A percentile compares a stretch with the other conserved stretches of the same genome.
Evolutionary conservation across 1,140 invertebrate genomes (phyloP).

Genomic region (Cherax destructor): DNA sequence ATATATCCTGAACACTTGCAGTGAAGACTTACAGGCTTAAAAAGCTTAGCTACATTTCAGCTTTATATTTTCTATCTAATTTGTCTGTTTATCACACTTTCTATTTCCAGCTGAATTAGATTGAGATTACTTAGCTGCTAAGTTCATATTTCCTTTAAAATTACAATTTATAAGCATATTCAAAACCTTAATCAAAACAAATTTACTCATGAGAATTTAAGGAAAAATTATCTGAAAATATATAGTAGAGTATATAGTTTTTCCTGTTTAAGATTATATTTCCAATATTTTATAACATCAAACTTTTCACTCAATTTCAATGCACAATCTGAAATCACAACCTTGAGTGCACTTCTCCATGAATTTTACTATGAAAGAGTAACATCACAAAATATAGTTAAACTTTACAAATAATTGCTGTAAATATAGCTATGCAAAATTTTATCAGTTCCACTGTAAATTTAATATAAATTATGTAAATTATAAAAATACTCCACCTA

Average conservation of each 20-base stretch:
- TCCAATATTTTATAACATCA: neutral
- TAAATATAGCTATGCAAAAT: neutral
- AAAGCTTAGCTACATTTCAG: neutral
- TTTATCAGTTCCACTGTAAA: neutral
- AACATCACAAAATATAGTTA: constrained; percentile 2
- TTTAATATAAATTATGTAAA: neutral
- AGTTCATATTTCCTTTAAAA: too few species aligned
- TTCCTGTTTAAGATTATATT: neutral
- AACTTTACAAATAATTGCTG: neutral
- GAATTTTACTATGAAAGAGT: neutral
- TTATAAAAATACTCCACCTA: neutral
- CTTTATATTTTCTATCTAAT: neutral
- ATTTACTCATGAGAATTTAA: too few species aligned
- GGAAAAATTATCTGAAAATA: too few species aligned
- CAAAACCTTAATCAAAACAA: too few species aligned
- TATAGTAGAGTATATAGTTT: neutral
- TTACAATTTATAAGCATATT: too few species aligned
- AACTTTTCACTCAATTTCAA: neutral
- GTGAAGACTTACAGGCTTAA: neutral
- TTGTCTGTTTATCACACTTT: too few species aligned
- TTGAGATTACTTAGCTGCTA: too few species aligned
- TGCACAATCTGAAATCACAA: constrained; percentile 6
- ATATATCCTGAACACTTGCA: neutral
- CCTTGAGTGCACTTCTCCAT: neutral
- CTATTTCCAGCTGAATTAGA: too few species aligned